Evolutionary conservation across 2,797 vertebrate species (phyloP), one percentile per base, ranked within the genome.

Genomic region (Macropus fuliginosus): DNA sequence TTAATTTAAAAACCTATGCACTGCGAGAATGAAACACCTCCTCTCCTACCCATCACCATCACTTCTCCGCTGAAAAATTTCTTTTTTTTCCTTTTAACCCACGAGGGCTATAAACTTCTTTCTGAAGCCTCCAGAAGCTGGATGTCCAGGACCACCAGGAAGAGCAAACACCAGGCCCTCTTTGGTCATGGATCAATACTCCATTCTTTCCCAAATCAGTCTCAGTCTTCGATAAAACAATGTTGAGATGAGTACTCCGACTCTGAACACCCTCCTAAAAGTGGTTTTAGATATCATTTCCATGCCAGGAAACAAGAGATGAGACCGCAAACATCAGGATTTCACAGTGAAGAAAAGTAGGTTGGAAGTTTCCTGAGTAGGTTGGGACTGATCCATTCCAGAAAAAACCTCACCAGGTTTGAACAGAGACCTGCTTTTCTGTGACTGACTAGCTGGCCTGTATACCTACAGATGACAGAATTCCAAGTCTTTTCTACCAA

Each of bases 181-280:
- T 4, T 0, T 0, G 52, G 50, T 90, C 87, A 90, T 29, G 29
- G 5, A 91, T 34, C 74, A 46, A 10, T 1, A 8, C 62, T 52
- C 34, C 89, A 55, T 52, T 92, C 66, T 40, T 9, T 1, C 55
- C 92, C 96, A 97, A 97, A 97, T 95, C 93, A 90, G 34, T 96
- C 97, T 98, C 96, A 74, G 94, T 91, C 89, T 90, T 57, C 92
- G 94, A 96, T 97, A 96, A 97, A 97, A 94, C 52, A 90, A 96
- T 40, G 94, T 95, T 97, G 94, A 96, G 94, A 95, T 52, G 56
- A 93, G 93, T 89, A 90, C 92, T 97, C 96, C 96, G 89, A 57
- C 96, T 97, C 92, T 81, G 95, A 93, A 93, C 46, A 50, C 91
- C 92, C 29, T 0, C 5, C 40, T 2, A 46, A 87, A 94, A 95